Evolutionary conservation across 2,113 vertebrate genomes (phyloP), one percentile per base, ranked within the genome.

Genomic region (Cololabis saira): DNA sequence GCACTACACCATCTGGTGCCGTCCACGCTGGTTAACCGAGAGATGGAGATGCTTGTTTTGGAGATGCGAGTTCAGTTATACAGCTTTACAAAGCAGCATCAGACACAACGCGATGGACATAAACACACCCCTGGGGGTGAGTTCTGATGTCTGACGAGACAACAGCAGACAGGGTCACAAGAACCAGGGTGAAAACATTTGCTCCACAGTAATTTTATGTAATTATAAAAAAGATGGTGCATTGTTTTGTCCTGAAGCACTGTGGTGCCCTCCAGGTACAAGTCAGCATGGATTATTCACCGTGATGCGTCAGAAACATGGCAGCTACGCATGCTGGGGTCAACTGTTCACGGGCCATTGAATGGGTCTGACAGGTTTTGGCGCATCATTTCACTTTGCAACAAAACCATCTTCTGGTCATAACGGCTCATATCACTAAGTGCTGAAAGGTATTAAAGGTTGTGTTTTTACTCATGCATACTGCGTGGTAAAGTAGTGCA

Each of bases 241-340:
- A 50, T 33, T 40, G 40, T 30, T 61, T 44, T 47, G 66, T 11
- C 49, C 76, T 67, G 43, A 58, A 59, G 47, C 47, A 0, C 16
- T 21, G 57, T 11, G 2, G 1, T 66, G 51, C 18, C 53, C 72
- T 67, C 54, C 55, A 67, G 70, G 68, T 75, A 62, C 60, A 45
- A 24, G 43, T 72, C 33, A 6, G 37, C 30, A 55, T 7, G n/a
- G 55, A 67, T 87, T 76, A 78, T 60, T 88, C 83, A 85, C 45
- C 2, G 1, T 44, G 66, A 80, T 66, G 50, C 58, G 45, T 67
- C 63, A 67, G 68, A 69, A 44, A 73, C 54, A 71, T 47, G 42
- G 67, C 40, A 12, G 49, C 57, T 24, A 65, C 57, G 43, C 49
- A 30, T 37, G 64, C 61, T 67, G 41, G 67, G 18, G 14, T 61